Percentiles rank a stretch among this genome's conserved stretches.
Evolutionary conservation across 2,888 invertebrate species (phyloP).

Genomic region (Aphodius sticticus): DNA sequence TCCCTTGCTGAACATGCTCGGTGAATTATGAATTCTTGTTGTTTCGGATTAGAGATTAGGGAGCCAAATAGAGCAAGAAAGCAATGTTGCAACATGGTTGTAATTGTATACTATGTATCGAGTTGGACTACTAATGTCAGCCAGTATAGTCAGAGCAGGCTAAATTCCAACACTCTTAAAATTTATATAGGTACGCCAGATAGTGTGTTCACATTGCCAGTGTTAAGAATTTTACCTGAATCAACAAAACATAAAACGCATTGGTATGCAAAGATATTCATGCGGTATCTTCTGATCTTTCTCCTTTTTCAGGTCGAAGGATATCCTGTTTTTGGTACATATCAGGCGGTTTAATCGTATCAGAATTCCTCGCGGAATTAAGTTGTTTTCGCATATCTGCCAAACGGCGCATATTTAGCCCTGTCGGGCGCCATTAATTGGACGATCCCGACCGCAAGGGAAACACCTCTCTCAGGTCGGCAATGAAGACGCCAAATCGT

Average conservation of each 20-base stretch:
- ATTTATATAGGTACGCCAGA: no score
- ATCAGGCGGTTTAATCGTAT: background rate
- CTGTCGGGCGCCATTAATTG: background rate
- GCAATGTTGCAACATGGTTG: no score
- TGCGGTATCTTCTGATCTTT: background rate
- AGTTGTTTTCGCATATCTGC: slow-evolving; percentile 4
- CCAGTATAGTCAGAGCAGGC: no score
- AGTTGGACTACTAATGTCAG: no score
- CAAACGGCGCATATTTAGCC: background rate
- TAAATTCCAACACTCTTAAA: no score
- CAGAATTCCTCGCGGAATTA: background rate
- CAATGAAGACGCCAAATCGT: background rate
- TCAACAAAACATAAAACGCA: background rate
- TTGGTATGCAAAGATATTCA: slow-evolving; percentile 4
- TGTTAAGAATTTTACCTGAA: background rate
- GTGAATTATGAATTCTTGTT: no score
- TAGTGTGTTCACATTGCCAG: no score
- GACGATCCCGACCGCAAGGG: background rate
- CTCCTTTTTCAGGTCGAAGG: background rate
- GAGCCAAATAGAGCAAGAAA: no score
- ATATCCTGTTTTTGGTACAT: background rate
- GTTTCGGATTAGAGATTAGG: no score
- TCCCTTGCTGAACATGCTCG: no score
- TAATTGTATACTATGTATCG: no score
- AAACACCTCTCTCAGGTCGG: background rate